Evolutionary conservation across 23 tunicate genomes (phyloP).

Genomic region (Ascidia mentula): DNA sequence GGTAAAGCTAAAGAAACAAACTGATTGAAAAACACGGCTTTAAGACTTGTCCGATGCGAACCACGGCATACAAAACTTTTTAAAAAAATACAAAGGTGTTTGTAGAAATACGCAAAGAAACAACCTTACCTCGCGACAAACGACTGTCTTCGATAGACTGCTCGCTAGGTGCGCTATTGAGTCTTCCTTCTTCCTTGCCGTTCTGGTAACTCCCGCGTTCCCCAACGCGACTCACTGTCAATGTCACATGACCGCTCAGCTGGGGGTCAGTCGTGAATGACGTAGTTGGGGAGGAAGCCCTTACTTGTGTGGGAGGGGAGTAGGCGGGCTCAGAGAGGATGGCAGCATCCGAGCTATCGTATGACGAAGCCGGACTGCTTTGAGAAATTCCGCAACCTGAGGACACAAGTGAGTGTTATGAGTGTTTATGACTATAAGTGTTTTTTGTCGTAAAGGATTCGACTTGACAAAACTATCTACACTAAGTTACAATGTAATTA

Average conservation of each 20-base stretch:
- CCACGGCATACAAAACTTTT: too few species aligned
- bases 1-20: too few species aligned
- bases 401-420: too few species aligned
- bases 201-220: not conserved
- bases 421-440: too few species aligned
- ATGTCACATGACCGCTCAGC: not conserved
- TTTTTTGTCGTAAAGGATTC: too few species aligned
- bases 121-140: not conserved
- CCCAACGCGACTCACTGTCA: not conserved
- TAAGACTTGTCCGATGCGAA: too few species aligned
- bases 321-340: not conserved
- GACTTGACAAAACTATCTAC: too few species aligned
- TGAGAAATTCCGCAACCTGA: slow-evolving; percentile 22
- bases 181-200: not conserved
- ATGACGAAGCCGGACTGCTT: slow-evolving; percentile 47
- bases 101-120: too few species aligned
- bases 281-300: slow-evolving; percentile 14
- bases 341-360: slow-evolving; percentile 36
- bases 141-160: not conserved
- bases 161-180: not conserved
- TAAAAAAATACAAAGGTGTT: too few species aligned
- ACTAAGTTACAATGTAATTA: too few species aligned
- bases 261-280: not conserved
- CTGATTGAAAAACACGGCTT: too few species aligned
- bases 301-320: slow-evolving; percentile 7